Base-by-base conservation (phyloP, 1,140 invertebrate species). In the Choristoneura fumiferana region DNA sequence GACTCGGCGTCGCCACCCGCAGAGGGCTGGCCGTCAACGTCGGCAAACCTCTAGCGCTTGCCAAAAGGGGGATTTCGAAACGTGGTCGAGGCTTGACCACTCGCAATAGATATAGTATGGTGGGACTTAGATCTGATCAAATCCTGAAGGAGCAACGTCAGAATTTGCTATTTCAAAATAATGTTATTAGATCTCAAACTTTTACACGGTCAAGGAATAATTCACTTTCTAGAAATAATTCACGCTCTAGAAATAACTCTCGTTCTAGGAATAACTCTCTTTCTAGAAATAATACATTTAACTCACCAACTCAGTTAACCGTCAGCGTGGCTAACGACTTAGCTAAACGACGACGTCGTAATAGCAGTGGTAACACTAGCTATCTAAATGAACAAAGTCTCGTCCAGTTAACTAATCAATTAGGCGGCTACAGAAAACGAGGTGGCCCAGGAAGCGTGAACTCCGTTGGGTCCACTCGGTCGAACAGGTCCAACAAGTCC, bases 301-400 rank as follows among this genome's bases (percentile, higher is more conserved):
- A 67, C 71, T 74, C 78, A 39, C 69, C 81, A 57, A 81, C 84
- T 22, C 81, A 89, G 60, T 40, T 89, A 4, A 89, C 84, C 52
- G 84, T 89, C 0, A 89, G 82, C 73, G 84, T 89, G 14, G 80
- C 81, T 22, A 89, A 89, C 74, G 80, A 89, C 40, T 86, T 89
- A 72, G 67, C 67, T 4, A 83, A 75, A 39, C 76, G 73, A n/a
- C 52, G 45, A 34, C 81, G 86, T 43, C 76, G 84, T 18, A 89
- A 89, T 45, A 89, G 86, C 64, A 64, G 84, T 58, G 84, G 86
- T 8, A 81, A 71, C 69, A 60, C 70, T 17, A 73, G 76, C 56
- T 89, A 87, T 56, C 75, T 89, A 18, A 84, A 79, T 35, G 76
- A 71, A 60, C 79, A 84, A 52, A 89, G 65, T 52, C 61, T 89